Percentiles rank a stretch among this genome's conserved stretches.
These are phyloP conservation scores for Nothocercus nigrocapillus DNA, from an alignment of 2,113 vertebrate genomes.

Conservation along the genomic window DNA sequence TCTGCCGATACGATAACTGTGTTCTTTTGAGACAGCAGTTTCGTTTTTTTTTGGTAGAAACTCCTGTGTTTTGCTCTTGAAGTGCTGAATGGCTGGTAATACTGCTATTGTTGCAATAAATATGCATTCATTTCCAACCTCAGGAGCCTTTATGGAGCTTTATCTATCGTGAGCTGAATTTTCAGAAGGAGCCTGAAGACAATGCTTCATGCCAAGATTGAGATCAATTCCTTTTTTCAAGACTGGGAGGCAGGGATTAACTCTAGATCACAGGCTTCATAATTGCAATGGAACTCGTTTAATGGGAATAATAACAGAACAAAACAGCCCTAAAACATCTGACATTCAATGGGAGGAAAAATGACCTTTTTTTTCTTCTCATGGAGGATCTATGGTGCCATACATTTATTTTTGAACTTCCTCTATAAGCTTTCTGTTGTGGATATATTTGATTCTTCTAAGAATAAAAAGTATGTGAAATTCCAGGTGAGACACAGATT, in stretches of 20 bases:
- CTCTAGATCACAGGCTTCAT: neutral
- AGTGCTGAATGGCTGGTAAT: neutral
- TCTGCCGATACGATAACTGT: neutral
- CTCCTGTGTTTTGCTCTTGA: neutral
- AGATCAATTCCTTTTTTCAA: neutral
- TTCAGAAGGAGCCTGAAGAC: neutral
- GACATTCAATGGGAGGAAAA: neutral
- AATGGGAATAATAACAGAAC: neutral
- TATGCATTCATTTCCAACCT: constrained; percentile 19
- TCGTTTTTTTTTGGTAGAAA: neutral
- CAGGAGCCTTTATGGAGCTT: neutral
- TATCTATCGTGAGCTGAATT: neutral
- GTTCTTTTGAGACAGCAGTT: constrained; percentile 1
- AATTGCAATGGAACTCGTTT: neutral
- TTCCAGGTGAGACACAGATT: neutral
- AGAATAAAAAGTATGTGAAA: neutral
- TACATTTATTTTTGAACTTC: neutral
- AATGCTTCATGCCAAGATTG: constrained; percentile 6
- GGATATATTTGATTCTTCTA: neutral
- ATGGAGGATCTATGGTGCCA: neutral
- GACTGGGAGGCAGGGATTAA: neutral
- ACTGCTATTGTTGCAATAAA: constrained; percentile 46
- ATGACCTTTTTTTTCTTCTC: neutral
- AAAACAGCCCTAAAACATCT: neutral
- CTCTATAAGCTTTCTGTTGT: neutral